Evolutionary conservation across 2,888 invertebrate species (phyloP), one percentile per base, ranked within the genome.

Genomic region (Omphaloscelis lunosa): DNA sequence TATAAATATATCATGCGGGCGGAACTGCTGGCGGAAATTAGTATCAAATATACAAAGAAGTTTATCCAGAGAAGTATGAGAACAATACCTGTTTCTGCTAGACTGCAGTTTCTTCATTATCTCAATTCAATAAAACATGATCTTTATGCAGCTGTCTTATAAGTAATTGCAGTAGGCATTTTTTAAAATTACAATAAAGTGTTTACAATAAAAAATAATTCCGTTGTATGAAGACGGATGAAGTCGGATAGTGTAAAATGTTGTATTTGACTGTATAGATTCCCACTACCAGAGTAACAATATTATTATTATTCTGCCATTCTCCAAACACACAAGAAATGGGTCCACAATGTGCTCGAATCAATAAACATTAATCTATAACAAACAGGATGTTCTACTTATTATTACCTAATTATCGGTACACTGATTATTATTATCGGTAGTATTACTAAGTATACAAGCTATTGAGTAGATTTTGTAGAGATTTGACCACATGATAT

Each of bases 351-450:
- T 71, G 51, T 53, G 20, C 79, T 86, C 12, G 68, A 84, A 74
- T 73, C 63, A 79, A 78, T 78, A 73, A 59, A 56, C 63, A 61
- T 67, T 59, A 65, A 68, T 71, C 41, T 67, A 61, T 23, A 39
- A 58, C 71, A 71, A 73, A 83, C 45, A 73, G 20, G 51, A 41
- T 56, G 71, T 65, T 71, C 29, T 53, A 34, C 29, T 72, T 69
- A 73, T 71, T 63, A 83, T 73, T 73, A 73, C 7, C 29, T 61
- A 74, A 86, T 83, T 66, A 86, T 56, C 12, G n/a, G 23, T 8
- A 39, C n/a, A 34, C 11, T 51, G 86, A 61, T 68, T 69, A 58
- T 68, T 69, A 62, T 39, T 48, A 71, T 45, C 15, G 48, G 9
- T 34, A 51, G 56, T 56, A 15, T 23, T 29, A 27, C 34, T 59